Evolutionary conservation across 2,113 vertebrate genomes (phyloP).

Genomic region (Apodemus speciosus): DNA sequence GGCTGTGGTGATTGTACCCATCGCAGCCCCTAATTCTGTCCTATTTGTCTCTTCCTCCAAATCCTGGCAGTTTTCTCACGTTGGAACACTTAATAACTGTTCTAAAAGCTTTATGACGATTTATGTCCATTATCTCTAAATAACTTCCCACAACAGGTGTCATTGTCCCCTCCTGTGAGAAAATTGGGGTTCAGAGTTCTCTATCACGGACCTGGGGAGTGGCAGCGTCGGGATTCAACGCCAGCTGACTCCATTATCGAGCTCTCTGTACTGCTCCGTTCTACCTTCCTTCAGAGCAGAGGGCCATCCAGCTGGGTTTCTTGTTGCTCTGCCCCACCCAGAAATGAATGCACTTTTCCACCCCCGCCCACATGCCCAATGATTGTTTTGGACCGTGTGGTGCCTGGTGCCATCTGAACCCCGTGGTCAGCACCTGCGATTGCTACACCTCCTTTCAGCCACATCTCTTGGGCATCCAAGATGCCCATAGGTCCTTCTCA

Average conservation of each 20-base stretch:
- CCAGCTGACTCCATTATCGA: not conserved
- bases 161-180: not conserved
- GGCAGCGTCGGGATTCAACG: not conserved
- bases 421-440: slow-evolving; percentile 33
- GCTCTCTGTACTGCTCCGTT: not conserved
- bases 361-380: slow-evolving; percentile 3
- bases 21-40: not conserved
- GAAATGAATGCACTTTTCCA: slow-evolving; percentile 12
- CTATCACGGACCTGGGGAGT: not conserved
- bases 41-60: not conserved
- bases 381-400: not conserved
- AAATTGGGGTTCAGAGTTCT: not conserved
- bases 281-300: not conserved
- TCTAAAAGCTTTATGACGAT: not conserved
- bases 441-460: not conserved
- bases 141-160: not conserved
- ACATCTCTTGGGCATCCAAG: not conserved
- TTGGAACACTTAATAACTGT: not conserved
- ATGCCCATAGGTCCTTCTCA: not conserved
- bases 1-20: not conserved
- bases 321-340: slow-evolving; percentile 1
- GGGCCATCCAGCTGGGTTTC: slow-evolving; percentile 6
- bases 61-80: not conserved
- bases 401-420: not conserved
- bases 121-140: not conserved